Evolutionary conservation across 2,797 vertebrate genomes (phyloP).

Genomic region (Hippoglossus hippoglossus): DNA sequence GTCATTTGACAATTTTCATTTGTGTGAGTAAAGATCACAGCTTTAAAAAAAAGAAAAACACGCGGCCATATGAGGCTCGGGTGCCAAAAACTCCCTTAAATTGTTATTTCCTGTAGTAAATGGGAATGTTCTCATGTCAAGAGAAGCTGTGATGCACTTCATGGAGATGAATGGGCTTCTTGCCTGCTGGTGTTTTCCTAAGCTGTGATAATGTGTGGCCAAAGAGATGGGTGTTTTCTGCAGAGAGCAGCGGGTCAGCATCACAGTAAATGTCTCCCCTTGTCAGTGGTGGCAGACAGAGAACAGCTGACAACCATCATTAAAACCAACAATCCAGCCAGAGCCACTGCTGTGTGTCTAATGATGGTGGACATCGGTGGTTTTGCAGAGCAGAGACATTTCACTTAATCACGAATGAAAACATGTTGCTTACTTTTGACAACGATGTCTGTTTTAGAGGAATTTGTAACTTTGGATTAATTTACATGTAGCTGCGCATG

Average conservation of each 20-base stretch:
- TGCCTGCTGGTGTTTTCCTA: conserved; percentile 42
- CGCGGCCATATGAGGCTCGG: background rate
- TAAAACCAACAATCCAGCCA: conserved; percentile 9
- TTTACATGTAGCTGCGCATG: conserved; percentile 13
- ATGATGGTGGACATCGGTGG: conserved; percentile 31
- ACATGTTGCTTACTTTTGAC: background rate
- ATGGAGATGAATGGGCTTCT: conserved; percentile 55
- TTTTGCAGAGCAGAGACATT: conserved; percentile 21
- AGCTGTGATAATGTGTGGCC: conserved; percentile 36
- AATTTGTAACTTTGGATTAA: background rate
- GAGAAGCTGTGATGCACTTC: conserved; percentile 20
- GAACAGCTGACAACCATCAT: conserved; percentile 66
- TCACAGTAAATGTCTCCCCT: conserved; percentile 61
- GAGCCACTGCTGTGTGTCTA: conserved; percentile 34
- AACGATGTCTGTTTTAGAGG: background rate
- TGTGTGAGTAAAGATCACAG: background rate
- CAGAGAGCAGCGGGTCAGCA: conserved; percentile 60
- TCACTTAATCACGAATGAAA: background rate
- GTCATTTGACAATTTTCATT: background rate
- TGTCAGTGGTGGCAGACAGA: conserved; percentile 61
- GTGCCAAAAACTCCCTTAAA: conserved; percentile 26
- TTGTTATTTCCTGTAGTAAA: conserved; percentile 59
- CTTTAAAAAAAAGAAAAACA: conserved; percentile 16
- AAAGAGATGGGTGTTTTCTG: conserved; percentile 38
- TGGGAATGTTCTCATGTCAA: conserved; percentile 57